These are phyloP conservation scores for Deilephila elpenor DNA, from an alignment of 2,888 invertebrate species.

Conservation along the genomic window DNA sequence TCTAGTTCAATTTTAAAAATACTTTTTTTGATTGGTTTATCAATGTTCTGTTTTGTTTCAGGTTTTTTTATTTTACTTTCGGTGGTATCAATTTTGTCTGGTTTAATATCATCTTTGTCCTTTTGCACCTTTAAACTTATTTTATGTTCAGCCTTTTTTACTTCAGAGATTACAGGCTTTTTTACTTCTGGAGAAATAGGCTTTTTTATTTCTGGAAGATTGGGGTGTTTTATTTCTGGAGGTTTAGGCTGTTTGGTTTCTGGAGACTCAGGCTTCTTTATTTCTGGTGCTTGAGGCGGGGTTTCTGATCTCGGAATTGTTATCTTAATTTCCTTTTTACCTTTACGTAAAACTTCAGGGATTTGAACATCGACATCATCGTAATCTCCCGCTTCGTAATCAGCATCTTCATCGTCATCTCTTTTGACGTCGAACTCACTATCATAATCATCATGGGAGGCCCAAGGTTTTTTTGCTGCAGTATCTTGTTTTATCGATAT, in stretches of 20 bases:
- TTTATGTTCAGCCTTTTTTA: background rate
- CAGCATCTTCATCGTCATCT: conserved; percentile 46
- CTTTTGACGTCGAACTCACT: conserved; percentile 34
- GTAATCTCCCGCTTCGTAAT: conserved; percentile 38
- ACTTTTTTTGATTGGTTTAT: background rate
- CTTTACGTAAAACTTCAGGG: conserved; percentile 19
- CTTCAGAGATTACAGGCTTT: background rate
- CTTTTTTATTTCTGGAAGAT: background rate
- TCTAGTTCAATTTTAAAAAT: conserved; percentile 26
- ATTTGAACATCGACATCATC: conserved; percentile 35
- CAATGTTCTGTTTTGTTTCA: background rate
- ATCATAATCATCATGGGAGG: conserved; percentile 31
- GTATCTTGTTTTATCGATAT: conserved; percentile 36
- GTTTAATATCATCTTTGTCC: background rate
- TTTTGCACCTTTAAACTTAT: background rate
- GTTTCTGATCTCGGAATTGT: background rate
- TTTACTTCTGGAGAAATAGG: background rate
- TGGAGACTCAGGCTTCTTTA: background rate
- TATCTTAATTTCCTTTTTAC: conserved; percentile 4
- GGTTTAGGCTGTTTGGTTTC: background rate
- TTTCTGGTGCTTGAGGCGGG: background rate
- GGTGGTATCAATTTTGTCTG: background rate
- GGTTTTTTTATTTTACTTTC: conserved; percentile 2
- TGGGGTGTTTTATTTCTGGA: background rate
- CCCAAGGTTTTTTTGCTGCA: conserved; percentile 38